Evolutionary conservation across 2,113 vertebrate species (phyloP).

Genomic region (Nibea albiflora): DNA sequence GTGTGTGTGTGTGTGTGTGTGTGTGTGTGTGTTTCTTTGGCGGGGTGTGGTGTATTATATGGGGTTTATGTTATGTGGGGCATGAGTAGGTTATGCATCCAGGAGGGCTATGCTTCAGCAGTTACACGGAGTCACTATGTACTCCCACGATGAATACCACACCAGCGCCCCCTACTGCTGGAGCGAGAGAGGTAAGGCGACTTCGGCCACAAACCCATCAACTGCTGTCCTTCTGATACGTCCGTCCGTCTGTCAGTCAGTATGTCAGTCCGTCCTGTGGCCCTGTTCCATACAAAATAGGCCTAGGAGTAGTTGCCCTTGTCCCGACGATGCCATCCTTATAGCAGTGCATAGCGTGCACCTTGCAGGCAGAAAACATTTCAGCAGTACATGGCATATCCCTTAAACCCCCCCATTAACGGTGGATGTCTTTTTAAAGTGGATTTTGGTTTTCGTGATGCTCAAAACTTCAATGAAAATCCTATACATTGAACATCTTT

Average conservation of each 20-base stretch:
- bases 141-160: constrained; percentile 88
- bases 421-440: neutral
- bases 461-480: constrained; percentile 10
- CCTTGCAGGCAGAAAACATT: constrained; percentile 17
- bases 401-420: neutral
- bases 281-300: constrained; percentile 57
- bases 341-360: neutral
- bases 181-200: constrained; percentile 88
- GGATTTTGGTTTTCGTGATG: neutral
- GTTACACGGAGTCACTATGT: constrained; percentile 89
- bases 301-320: constrained; percentile 29
- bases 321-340: constrained; percentile 3
- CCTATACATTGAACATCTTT: constrained; percentile 12
- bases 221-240: constrained; percentile 63
- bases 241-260: constrained; percentile 61
- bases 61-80: constrained; percentile 77
- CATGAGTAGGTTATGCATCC: constrained; percentile 86
- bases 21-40: constrained; percentile 42
- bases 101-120: constrained; percentile 91
- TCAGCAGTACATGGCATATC: constrained; percentile 6
- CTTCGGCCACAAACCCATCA: constrained; percentile 55
- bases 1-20: constrained; percentile 33
- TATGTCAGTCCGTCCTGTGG: constrained; percentile 67
- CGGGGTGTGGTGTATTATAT: constrained; percentile 67
- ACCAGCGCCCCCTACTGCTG: constrained; percentile 79